Conservation (phyloP, 2,888 invertebrate genomes). For the Molorchus minor region DNA sequence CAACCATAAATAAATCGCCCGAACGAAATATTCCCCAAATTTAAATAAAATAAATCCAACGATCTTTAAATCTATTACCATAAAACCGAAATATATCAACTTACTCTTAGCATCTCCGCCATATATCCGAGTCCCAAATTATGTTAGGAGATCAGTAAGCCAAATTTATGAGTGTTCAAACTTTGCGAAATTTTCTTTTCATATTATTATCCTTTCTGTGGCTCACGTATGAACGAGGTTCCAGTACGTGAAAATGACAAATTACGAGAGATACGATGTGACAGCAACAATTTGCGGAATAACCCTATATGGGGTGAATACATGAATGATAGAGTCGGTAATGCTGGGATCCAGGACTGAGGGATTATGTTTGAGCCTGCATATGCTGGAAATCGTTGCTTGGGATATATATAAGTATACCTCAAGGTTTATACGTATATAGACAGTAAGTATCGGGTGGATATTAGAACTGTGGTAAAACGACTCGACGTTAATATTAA, state of each 20-base stretch:
- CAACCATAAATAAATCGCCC: too few species aligned
- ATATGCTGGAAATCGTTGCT: constrained; percentile 48
- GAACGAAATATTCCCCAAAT: too few species aligned
- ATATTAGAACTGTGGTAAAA: too few species aligned
- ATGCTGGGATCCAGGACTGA: constrained; percentile 51
- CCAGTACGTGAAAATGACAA: constrained; percentile 53
- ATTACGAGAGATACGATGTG: constrained; percentile 55
- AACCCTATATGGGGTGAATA: constrained; percentile 57
- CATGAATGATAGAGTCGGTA: constrained; percentile 59
- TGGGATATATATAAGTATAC: too few species aligned
- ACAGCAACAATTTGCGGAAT: constrained; percentile 59
- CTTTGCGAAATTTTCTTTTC: constrained; percentile 34
- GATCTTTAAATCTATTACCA: constrained; percentile 1
- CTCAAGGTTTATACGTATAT: too few species aligned
- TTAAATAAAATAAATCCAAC: not conserved
- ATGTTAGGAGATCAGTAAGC: constrained; percentile 30
- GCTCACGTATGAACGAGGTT: constrained; percentile 34
- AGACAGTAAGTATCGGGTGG: too few species aligned
- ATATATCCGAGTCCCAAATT: constrained; percentile 18
- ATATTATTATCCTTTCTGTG: constrained; percentile 34
- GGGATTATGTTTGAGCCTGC: constrained; percentile 54
- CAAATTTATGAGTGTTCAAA: constrained; percentile 36
- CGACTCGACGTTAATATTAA: too few species aligned
- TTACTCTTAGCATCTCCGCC: constrained; percentile 11
- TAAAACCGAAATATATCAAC: constrained; percentile 10